A percentile compares a stretch with the other conserved stretches of the same genome.
Evolutionary conservation across 2,888 invertebrate species (phyloP).

Genomic region (Drosophila hamatofila): DNA sequence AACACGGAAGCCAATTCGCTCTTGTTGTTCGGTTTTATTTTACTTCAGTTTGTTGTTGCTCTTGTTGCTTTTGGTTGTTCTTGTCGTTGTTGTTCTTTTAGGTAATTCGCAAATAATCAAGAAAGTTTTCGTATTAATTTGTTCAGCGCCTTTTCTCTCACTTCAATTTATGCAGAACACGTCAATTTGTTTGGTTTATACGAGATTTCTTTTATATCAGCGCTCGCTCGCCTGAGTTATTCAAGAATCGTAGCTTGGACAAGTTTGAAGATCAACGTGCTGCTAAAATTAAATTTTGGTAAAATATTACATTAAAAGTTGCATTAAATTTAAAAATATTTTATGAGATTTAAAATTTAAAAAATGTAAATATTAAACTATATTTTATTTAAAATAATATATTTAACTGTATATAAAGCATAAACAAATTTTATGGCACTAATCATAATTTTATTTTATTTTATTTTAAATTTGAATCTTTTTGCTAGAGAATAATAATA

Average conservation of each 20-base stretch:
- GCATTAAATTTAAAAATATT: not conserved
- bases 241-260: conserved; percentile 4
- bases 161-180: conserved; percentile 70
- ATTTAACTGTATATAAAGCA: too few species aligned
- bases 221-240: not conserved
- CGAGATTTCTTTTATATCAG: conserved; percentile 11
- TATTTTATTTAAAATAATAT: too few species aligned
- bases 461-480: too few species aligned
- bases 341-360: not conserved
- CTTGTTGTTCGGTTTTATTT: conserved; percentile 42
- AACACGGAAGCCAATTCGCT: conserved; percentile 60
- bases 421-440: too few species aligned
- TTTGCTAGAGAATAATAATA: too few species aligned
- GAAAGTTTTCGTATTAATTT: conserved; percentile 77
- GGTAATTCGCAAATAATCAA: conserved; percentile 80
- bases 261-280: not conserved
- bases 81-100: conserved; percentile 37
- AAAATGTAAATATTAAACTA: too few species aligned
- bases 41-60: conserved; percentile 19
- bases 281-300: not conserved
- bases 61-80: conserved; percentile 19
- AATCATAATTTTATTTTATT: too few species aligned
- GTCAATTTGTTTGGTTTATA: conserved; percentile 37
- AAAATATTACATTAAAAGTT: not conserved
- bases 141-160: conserved; percentile 48